These are phyloP conservation scores for Sporophila hypoxantha DNA, from an alignment of 2,113 vertebrate genomes.

Conservation along the genomic window DNA sequence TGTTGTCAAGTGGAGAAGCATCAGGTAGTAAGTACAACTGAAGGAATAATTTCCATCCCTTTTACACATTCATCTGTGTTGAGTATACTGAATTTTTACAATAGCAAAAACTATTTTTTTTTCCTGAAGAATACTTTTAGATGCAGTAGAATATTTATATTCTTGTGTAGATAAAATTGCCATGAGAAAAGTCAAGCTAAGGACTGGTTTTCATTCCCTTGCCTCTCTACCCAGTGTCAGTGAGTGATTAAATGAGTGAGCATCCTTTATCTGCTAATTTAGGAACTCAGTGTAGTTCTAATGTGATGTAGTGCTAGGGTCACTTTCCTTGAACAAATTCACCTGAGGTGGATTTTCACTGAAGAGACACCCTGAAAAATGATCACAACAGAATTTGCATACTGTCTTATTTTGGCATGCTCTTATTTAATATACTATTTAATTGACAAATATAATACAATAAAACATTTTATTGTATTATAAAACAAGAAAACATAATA, in stretches of 20 bases:
- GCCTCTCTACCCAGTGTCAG: background rate
- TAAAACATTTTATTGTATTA: background rate
- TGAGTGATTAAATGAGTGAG: background rate
- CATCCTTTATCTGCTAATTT: background rate
- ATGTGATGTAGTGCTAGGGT: background rate
- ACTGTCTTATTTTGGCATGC: background rate
- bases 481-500: background rate
- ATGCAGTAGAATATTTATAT: background rate
- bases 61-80: background rate
- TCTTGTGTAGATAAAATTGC: background rate
- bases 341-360: background rate
- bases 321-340: background rate
- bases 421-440: background rate
- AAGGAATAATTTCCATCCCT: background rate
- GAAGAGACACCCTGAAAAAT: background rate
- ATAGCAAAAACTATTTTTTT: background rate
- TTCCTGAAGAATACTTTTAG: background rate
- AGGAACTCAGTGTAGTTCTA: background rate
- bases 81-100: background rate
- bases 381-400: background rate
- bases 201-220: background rate
- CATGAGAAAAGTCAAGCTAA: background rate
- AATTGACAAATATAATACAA: background rate
- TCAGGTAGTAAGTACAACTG: background rate
- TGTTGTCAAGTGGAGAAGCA: background rate